Conservation (phyloP, 2,888 invertebrate genomes). For the Eupeodes luniger region DNA sequence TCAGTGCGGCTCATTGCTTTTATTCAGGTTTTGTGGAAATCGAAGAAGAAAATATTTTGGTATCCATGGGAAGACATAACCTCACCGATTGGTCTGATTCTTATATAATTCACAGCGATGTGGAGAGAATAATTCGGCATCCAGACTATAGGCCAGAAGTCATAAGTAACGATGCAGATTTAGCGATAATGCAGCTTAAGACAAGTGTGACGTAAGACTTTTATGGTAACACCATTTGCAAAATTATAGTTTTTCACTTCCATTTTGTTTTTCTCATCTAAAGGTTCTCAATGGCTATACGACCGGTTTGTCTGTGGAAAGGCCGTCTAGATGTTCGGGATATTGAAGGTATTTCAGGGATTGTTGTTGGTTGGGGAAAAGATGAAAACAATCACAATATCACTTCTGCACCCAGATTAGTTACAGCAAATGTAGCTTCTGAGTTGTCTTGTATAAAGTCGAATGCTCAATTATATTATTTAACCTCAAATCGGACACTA, state of each 20-base stretch:
- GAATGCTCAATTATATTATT: constrained; percentile 77
- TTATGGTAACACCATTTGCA: background rate
- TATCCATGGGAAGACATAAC: constrained; percentile 83
- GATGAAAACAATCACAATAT: constrained; percentile 78
- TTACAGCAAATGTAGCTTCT: constrained; percentile 83
- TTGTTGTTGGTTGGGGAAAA: constrained; percentile 85
- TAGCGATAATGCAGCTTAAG: constrained; percentile 83
- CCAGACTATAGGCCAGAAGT: constrained; percentile 81
- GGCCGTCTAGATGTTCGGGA: constrained; percentile 77
- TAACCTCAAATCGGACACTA: constrained; percentile 62
- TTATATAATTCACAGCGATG: constrained; percentile 74
- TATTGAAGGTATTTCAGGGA: constrained; percentile 82
- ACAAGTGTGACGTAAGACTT: constrained; percentile 28
- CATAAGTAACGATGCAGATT: constrained; percentile 82
- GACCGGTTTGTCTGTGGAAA: constrained; percentile 79
- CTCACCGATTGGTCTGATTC: constrained; percentile 81
- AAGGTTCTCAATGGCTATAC: constrained; percentile 78
- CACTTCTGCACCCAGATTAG: constrained; percentile 82
- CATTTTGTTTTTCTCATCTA: background rate
- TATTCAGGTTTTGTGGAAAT: constrained; percentile 10
- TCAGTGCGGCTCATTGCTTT: constrained; percentile 82
- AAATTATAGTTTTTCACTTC: background rate
- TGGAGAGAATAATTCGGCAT: constrained; percentile 80
- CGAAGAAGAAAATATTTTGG: constrained; percentile 46
- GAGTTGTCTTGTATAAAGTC: constrained; percentile 84